Evolutionary conservation across 2,797 vertebrate species (phyloP).

Genomic region (Esox masquinongy): DNA sequence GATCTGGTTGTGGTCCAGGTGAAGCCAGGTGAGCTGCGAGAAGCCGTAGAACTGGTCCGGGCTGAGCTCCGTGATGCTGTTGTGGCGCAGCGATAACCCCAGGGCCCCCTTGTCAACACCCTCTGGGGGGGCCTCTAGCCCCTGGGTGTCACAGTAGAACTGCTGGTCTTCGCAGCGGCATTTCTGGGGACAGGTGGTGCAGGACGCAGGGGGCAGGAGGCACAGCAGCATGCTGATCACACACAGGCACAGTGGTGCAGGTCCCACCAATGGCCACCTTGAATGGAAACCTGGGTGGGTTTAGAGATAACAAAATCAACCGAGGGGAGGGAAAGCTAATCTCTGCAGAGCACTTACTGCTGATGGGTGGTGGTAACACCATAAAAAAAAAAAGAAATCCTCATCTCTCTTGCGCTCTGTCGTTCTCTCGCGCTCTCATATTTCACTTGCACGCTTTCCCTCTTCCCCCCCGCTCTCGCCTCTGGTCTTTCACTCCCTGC

Average conservation of each 20-base stretch:
- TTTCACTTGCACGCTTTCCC: neutral
- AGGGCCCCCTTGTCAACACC: slow-evolving; percentile 95
- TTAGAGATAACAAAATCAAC: slow-evolving; percentile 81
- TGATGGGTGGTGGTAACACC: slow-evolving; percentile 9
- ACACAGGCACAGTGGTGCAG: slow-evolving; percentile 96
- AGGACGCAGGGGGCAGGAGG: slow-evolving; percentile 94
- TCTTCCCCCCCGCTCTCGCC: neutral
- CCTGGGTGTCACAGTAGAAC: slow-evolving; percentile 99
- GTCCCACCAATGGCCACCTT: slow-evolving; percentile 99
- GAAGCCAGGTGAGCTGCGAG: slow-evolving; percentile 97
- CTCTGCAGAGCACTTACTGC: slow-evolving; percentile 71
- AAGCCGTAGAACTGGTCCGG: slow-evolving; percentile 98
- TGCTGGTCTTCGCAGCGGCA: slow-evolving; percentile 99
- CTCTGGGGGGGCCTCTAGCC: slow-evolving; percentile 95
- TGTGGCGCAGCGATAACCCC: slow-evolving; percentile 98
- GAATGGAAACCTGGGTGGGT: slow-evolving; percentile 98
- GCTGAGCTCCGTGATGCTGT: slow-evolving; percentile 93
- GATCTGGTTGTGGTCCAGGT: slow-evolving; percentile 99
- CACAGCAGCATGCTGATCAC: slow-evolving; percentile 98
- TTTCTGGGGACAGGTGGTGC: slow-evolving; percentile 99
- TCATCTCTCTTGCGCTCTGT: neutral
- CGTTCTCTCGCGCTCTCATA: neutral
- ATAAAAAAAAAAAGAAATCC: neutral
- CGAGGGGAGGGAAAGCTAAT: slow-evolving; percentile 71
- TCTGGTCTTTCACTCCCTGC: too few species aligned